phyloP scores from a whole-genome alignment of 2,888 invertebrate genomes.

The Alsophila aescularia region DNA sequence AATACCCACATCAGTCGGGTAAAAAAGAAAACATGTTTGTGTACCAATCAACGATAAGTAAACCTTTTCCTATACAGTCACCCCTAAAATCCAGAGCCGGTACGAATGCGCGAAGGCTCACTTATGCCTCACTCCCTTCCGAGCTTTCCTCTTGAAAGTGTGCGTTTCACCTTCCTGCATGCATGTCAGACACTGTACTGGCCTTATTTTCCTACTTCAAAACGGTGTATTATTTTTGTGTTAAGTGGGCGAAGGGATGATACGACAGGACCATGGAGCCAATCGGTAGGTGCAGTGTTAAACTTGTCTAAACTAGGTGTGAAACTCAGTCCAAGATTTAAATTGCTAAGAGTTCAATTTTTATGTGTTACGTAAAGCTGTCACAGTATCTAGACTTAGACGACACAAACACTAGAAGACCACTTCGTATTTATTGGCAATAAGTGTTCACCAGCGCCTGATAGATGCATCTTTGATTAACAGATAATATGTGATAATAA shows the following conservation, averaged over 20 bases:
- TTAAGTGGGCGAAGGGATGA: slow-evolving; percentile 3
- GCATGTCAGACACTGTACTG: slow-evolving; percentile 35
- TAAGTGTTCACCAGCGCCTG: too few relatives aligned
- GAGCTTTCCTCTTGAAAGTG: slow-evolving; percentile 57
- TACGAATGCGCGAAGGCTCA: slow-evolving; percentile 73
- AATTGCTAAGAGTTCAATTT: not conserved
- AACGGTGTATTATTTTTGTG: slow-evolving; percentile 38
- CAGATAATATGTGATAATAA: too few relatives aligned
- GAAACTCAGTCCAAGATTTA: too few relatives aligned
- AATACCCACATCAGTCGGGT: too few relatives aligned
- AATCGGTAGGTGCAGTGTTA: slow-evolving; percentile 12
- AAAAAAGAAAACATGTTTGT: too few relatives aligned
- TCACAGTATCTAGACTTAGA: not conserved
- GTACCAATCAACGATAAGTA: too few relatives aligned
- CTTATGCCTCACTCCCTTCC: slow-evolving; percentile 70
- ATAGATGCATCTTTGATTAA: too few relatives aligned
- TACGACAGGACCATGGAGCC: slow-evolving; percentile 11
- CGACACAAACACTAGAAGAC: too few relatives aligned
- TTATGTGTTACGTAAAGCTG: not conserved
- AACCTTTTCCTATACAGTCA: slow-evolving; percentile 42
- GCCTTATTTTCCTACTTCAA: slow-evolving; percentile 26
- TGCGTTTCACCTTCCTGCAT: slow-evolving; percentile 22
- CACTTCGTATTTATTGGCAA: too few relatives aligned
- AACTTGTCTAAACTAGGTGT: not conserved
- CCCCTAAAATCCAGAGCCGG: slow-evolving; percentile 60